Evolutionary conservation across 2,888 invertebrate genomes (phyloP), one percentile per base, ranked within the genome.

Genomic region (Phyllotreta striolata): DNA sequence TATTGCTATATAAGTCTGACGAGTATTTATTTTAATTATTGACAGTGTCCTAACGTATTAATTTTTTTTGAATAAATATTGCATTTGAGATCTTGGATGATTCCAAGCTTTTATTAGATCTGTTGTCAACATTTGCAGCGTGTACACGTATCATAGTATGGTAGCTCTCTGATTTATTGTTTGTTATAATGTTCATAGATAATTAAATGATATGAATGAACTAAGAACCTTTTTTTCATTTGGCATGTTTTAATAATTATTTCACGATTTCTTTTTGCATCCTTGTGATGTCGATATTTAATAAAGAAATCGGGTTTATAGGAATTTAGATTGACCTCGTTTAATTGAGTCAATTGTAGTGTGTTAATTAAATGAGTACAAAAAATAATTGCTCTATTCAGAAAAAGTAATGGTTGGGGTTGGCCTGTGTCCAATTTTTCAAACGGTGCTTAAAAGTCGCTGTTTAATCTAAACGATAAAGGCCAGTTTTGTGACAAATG

Each of bases 81-180:
- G 73, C 71, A 74, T 76, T 74, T 71, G 70, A 66, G 66, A 67
- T 57, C 46, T 51, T 69, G 64, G 63, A 63, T 56, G 37, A 62
- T 68, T 69, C 69, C 60, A 66, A 68, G 69, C 63, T 70, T 24
- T 66, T 72, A 70, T 70, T 79, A 78, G 79, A 80, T 80, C 80
- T 81, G 79, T 77, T 78, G 74, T 78, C 73, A 70, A 73, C 72
- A 73, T 74, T 74, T 75, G 73, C 77, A 77, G 76, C 77, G 77
- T 79, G 78, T 79, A 80, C 77, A 79, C 78, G 77, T 79, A 79
- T 77, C 77, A 76, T 78, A 79, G 79, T 76, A 80, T 79, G 79
- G 79, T 80, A 81, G 81, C 81, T 80, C 81, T 80, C 81, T 81
- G 79, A 80, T 79, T 81, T 79, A 80, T 80, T 81, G 80, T 81